phyloP scores from a whole-genome alignment of 2,888 invertebrate species.

The Hydraecia micacea region DNA sequence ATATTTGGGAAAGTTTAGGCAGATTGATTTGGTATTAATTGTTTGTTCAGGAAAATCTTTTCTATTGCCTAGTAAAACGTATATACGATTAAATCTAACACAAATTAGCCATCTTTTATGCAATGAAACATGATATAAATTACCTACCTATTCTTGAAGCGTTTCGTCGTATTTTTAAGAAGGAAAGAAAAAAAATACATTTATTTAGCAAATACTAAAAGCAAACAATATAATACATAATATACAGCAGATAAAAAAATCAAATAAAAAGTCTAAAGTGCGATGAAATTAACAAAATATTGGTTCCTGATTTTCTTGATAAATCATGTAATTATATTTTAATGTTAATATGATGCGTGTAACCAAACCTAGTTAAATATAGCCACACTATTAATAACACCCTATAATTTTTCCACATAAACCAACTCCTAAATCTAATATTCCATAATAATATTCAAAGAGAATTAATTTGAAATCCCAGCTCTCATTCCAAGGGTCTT shows the following conservation, averaged over 20 bases:
- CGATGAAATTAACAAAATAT: not conserved
- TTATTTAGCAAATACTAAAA: too few species aligned
- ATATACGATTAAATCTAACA: not conserved
- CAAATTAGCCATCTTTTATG: not conserved
- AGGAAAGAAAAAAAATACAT: too few species aligned
- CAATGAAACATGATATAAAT: not conserved
- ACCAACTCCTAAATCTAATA: conserved; percentile 18
- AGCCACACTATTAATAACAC: not conserved
- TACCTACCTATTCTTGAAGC: not conserved
- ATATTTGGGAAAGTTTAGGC: not conserved
- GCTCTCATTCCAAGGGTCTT: conserved; percentile 23
- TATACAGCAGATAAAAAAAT: too few species aligned
- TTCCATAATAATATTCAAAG: conserved; percentile 39
- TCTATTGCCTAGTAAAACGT: not conserved
- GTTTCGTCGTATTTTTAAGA: not conserved
- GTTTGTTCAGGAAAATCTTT: not conserved
- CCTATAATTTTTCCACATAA: not conserved
- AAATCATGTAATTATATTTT: not conserved
- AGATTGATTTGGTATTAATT: not conserved
- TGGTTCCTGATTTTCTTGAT: not conserved
- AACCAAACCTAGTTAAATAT: not conserved
- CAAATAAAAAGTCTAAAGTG: too few species aligned
- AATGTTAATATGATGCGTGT: not conserved
- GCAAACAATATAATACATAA: too few species aligned
- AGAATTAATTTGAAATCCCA: conserved; percentile 51